Evolutionary conservation across 2,797 vertebrate species (phyloP).

Genomic region (Galago senegalensis): DNA sequence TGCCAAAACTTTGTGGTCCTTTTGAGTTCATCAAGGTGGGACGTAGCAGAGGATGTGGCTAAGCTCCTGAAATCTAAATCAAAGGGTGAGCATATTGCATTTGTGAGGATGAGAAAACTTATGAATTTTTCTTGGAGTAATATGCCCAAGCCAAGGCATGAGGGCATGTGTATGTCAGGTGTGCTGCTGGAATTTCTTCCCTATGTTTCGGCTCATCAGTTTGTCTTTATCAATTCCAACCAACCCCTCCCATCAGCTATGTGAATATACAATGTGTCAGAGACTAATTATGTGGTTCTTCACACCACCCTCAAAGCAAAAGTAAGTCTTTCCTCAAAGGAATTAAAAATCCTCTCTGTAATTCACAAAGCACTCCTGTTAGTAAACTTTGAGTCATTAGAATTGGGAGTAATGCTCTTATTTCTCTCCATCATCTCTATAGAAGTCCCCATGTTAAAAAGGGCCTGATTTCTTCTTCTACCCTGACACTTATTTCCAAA

Average conservation of each 20-base stretch:
- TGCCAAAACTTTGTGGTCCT: neutral
- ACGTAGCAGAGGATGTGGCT: neutral
- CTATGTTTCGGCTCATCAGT: neutral
- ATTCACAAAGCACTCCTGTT: neutral
- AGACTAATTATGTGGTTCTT: neutral
- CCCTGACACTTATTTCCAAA: neutral
- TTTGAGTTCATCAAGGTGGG: neutral
- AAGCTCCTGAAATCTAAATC: neutral
- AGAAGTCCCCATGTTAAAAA: neutral
- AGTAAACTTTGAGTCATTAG: neutral
- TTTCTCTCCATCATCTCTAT: neutral
- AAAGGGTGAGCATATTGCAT: neutral
- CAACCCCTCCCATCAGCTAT: too few species aligned
- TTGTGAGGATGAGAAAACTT: neutral
- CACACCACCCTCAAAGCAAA: rapidly evolving
- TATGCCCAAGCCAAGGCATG: neutral
- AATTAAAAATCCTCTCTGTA: neutral
- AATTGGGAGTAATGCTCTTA: neutral
- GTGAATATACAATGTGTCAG: neutral
- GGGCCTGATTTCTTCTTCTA: neutral
- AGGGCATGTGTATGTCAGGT: too few species aligned
- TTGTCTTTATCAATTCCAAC: neutral
- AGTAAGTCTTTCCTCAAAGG: neutral
- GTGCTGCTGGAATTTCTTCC: neutral
- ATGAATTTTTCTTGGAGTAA: neutral